Evolutionary conservation across 2,113 vertebrate genomes (phyloP).

Genomic region (Melanocharis versteri): DNA sequence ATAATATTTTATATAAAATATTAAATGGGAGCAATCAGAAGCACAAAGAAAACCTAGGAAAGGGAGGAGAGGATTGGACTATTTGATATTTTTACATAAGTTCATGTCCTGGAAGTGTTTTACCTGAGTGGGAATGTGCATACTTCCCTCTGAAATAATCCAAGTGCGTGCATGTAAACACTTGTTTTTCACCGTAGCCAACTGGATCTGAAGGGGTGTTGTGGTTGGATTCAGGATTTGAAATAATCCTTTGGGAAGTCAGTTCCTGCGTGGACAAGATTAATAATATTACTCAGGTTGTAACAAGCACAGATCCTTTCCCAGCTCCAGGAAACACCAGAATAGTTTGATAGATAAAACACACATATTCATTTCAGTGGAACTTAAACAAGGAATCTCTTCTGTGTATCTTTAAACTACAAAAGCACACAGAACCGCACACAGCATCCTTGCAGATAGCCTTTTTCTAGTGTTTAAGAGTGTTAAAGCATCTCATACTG

Average conservation of each 20-base stretch:
- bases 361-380: neutral
- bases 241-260: neutral
- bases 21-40: neutral
- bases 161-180: neutral
- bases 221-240: neutral
- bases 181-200: neutral
- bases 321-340: neutral
- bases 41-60: neutral
- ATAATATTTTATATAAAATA: no score
- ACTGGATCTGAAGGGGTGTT: neutral
- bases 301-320: neutral
- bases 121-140: fast-evolving
- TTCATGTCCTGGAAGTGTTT: neutral
- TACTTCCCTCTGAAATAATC: neutral
- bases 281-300: neutral
- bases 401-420: neutral
- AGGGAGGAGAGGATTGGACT: neutral
- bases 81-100: neutral
- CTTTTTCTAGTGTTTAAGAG: slow-evolving; percentile 24
- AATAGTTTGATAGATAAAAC: neutral
- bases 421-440: neutral
- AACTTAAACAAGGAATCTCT: neutral
- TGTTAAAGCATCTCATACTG: slow-evolving; percentile 17
- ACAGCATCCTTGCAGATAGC: neutral
- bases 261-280: neutral